Conservation (phyloP, 2,113 vertebrate genomes). For the Catharus minimus region DNA sequence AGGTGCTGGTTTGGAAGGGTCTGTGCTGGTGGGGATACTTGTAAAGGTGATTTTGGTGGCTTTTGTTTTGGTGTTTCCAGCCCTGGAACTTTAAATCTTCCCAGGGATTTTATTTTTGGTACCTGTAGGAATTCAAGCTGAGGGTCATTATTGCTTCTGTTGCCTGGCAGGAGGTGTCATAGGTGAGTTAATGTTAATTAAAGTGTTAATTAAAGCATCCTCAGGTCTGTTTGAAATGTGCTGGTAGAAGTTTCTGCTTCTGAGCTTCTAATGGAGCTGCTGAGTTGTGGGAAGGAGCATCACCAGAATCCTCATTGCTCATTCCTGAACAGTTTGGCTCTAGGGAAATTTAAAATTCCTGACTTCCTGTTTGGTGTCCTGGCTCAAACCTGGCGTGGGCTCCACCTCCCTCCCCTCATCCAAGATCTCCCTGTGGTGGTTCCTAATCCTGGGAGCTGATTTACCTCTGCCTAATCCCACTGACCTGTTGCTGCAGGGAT, state of each 20-base stretch:
- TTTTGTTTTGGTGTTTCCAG: accelerated
- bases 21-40: accelerated
- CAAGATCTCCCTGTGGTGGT: background rate
- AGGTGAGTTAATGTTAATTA: background rate
- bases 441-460: background rate
- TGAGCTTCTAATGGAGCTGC: background rate
- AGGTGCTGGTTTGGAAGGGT: background rate
- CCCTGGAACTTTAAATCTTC: background rate
- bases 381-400: no score
- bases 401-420: background rate
- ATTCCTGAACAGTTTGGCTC: accelerated
- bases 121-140: background rate
- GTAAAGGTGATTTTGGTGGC: accelerated
- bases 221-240: background rate
- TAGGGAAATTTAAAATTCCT: background rate
- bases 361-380: background rate
- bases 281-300: no score
- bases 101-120: background rate
- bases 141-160: background rate
- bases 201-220: background rate
- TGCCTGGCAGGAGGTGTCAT: background rate
- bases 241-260: background rate
- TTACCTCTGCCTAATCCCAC: background rate
- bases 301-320: background rate
- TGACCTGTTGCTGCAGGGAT: background rate